Percentiles rank a stretch among this genome's conserved stretches.
Conservation (phyloP, 2,888 invertebrate genomes). For the Flabesymbios commensalis region DNA sequence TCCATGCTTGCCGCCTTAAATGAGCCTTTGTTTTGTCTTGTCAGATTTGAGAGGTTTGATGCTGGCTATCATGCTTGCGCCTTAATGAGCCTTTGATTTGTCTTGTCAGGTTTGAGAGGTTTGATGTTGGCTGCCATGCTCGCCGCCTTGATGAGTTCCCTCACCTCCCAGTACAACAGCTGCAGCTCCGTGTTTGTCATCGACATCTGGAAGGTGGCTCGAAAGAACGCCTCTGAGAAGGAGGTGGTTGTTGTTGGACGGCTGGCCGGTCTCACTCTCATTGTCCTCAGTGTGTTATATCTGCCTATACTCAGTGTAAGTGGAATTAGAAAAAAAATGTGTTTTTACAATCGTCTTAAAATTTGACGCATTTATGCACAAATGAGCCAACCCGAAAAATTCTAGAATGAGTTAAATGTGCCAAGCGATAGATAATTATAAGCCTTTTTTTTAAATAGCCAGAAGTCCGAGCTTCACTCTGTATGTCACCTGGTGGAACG, state of each 20-base stretch:
- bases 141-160: slow-evolving; percentile 63
- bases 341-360: too few relatives aligned
- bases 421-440: too few relatives aligned
- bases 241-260: slow-evolving; percentile 43
- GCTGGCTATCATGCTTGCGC: slow-evolving; percentile 64
- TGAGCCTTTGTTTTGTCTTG: slow-evolving; percentile 59
- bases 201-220: slow-evolving; percentile 57
- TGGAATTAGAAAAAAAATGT: too few relatives aligned
- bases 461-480: too few relatives aligned
- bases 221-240: slow-evolving; percentile 26
- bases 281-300: slow-evolving; percentile 58
- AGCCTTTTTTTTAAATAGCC: too few relatives aligned
- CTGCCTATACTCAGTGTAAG: slow-evolving; percentile 62
- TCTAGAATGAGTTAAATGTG: too few relatives aligned
- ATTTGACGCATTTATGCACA: too few relatives aligned
- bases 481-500: too few relatives aligned
- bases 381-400: too few relatives aligned
- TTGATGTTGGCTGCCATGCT: slow-evolving; percentile 63
- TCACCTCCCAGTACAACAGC: slow-evolving; percentile 65
- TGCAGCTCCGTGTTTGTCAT: slow-evolving; percentile 64
- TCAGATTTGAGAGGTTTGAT: slow-evolving; percentile 43
- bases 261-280: slow-evolving; percentile 57
- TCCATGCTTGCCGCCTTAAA: too few relatives aligned
- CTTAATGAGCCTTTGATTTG: too few relatives aligned
- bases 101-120: slow-evolving; percentile 44